Percentiles rank a stretch among this genome's conserved stretches.
Conservation (phyloP, 2,113 vertebrate species). For the Pogonocichla stellata region DNA sequence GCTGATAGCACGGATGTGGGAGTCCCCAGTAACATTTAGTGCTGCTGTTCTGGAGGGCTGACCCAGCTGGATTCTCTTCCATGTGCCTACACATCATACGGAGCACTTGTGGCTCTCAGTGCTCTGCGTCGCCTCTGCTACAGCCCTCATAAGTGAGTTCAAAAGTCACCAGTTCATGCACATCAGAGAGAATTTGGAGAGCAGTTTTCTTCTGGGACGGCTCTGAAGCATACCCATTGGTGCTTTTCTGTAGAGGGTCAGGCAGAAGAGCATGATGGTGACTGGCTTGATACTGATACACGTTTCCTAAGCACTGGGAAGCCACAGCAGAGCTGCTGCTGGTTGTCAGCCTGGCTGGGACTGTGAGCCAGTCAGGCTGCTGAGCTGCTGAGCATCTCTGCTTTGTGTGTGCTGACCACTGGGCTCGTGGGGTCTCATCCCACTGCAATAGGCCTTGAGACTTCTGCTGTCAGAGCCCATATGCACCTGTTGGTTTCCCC, state of each 20-base stretch:
- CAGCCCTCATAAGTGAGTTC: neutral
- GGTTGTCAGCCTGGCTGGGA: neutral
- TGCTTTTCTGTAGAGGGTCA: neutral
- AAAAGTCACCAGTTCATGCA: fast-evolving
- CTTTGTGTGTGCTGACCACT: neutral
- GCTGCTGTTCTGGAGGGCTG: neutral
- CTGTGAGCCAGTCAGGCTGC: neutral
- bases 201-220: neutral
- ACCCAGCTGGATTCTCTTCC: neutral
- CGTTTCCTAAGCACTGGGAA: neutral
- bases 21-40: neutral
- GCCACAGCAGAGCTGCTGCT: neutral
- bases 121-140: neutral
- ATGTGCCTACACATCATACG: fast-evolving
- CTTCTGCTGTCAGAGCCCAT: neutral
- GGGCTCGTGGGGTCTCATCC: neutral
- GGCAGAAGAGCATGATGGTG: neutral
- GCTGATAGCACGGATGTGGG: fast-evolving
- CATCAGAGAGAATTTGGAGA: neutral
- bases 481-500: neutral
- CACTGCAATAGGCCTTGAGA: neutral
- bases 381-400: neutral
- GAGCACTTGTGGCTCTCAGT: neutral
- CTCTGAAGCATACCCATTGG: neutral
- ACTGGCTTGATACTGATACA: neutral